phyloP scores from a whole-genome alignment of 2,113 vertebrate species.

The Spermophilus dauricus region DNA sequence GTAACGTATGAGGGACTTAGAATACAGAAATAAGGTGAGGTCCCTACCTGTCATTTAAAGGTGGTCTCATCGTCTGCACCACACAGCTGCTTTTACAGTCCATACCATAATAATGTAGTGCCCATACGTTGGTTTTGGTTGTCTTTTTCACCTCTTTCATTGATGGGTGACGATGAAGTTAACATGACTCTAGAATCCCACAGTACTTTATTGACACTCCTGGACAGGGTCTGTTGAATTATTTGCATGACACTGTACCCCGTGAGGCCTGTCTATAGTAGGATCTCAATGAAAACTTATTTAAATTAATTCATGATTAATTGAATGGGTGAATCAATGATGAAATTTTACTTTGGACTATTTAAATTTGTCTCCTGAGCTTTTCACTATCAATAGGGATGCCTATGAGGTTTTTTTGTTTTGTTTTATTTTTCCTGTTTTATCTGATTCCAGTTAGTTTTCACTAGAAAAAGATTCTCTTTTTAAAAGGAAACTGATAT shows the following conservation, averaged over 20 bases:
- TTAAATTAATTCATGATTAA: background rate
- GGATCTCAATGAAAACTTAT: background rate
- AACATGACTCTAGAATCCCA: background rate
- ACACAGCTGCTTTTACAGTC: background rate
- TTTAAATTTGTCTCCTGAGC: background rate
- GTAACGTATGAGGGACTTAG: background rate
- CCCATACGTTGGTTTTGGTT: background rate
- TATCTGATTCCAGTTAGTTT: slow-evolving; percentile 11
- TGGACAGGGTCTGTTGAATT: background rate
- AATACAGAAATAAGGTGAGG: background rate
- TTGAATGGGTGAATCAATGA: background rate
- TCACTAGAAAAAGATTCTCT: slow-evolving; percentile 4
- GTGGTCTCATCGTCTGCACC: background rate
- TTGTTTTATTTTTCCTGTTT: background rate
- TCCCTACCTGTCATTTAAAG: background rate
- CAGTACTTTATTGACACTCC: background rate
- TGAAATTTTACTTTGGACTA: background rate
- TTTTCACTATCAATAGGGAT: background rate
- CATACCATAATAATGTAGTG: background rate
- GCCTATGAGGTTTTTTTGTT: background rate
- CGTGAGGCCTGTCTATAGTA: background rate
- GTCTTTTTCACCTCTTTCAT: background rate
- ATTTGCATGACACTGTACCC: background rate
- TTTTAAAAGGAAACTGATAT: background rate
- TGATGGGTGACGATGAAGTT: background rate